phyloP scores from a whole-genome alignment of 2,113 vertebrate genomes.

The Nesoenas mayeri region DNA sequence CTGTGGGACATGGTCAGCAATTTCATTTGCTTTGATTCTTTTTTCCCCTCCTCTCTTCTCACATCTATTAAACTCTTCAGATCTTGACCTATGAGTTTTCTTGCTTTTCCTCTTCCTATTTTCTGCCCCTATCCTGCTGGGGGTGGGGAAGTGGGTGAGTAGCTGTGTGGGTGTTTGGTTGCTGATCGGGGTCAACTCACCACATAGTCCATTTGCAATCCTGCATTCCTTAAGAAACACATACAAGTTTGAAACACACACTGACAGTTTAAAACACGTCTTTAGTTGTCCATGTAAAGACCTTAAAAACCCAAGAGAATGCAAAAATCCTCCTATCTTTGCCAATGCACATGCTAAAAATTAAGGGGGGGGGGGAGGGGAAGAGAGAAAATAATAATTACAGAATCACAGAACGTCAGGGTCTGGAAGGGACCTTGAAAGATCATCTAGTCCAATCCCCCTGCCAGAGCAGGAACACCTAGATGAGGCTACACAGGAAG shows the following conservation, averaged over 20 bases:
- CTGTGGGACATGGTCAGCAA: neutral
- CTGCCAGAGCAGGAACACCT: too few relatives aligned
- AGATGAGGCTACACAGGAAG: too few relatives aligned
- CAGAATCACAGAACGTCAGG: too few relatives aligned
- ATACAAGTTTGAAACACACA: neutral
- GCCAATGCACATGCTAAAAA: neutral
- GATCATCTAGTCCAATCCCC: too few relatives aligned
- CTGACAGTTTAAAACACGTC: neutral
- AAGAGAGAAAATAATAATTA: neutral
- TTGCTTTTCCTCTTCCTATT: neutral
- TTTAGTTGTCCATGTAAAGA: neutral
- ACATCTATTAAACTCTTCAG: neutral
- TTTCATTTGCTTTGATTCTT: neutral
- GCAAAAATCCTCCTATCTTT: neutral
- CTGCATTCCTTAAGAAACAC: neutral
- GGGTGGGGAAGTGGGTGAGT: neutral
- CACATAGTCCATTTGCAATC: neutral
- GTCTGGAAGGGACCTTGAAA: too few relatives aligned
- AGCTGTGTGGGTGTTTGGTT: neutral
- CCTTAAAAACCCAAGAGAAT: neutral
- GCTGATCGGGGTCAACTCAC: neutral
- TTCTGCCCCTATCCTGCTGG: neutral
- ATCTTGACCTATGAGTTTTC: neutral
- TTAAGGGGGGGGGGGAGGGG: too few relatives aligned
- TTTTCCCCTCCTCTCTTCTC: accelerated